These are phyloP conservation scores for Sebastolobus altivelis DNA, from an alignment of 2,797 vertebrate genomes.

Conservation along the genomic window DNA sequence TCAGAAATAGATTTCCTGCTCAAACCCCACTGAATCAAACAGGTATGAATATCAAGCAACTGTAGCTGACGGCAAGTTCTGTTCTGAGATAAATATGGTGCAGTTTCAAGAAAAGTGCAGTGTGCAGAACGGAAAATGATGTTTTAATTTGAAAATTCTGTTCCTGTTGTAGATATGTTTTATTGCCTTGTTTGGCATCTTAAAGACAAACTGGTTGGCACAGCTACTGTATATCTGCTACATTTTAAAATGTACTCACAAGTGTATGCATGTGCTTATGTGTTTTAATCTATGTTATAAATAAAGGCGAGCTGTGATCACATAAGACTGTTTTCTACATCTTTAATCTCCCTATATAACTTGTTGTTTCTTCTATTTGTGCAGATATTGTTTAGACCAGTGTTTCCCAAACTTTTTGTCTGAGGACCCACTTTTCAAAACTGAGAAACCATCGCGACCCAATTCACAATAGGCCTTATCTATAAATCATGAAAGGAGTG, in stretches of 20 bases:
- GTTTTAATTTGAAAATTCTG: neutral
- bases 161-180: neutral
- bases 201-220: neutral
- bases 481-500: no score
- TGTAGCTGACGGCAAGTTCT: conserved; percentile 7
- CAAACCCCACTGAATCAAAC: conserved; percentile 12
- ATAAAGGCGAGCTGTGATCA: neutral
- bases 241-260: neutral
- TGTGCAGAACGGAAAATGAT: neutral
- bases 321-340: neutral
- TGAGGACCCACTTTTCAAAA: no score
- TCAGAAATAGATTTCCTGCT: conserved; percentile 32
- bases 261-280: no score
- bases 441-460: no score
- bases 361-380: neutral
- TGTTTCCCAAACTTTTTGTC: no score
- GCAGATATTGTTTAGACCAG: neutral
- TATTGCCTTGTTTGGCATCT: neutral
- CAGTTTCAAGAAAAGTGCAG: neutral
- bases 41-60: neutral
- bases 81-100: conserved; percentile 19
- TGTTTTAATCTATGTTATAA: neutral
- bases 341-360: neutral
- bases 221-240: neutral
- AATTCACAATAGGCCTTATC: no score